These are phyloP conservation scores for Tachysurus fulvidraco DNA, from an alignment of 2,113 vertebrate genomes.

Conservation along the genomic window DNA sequence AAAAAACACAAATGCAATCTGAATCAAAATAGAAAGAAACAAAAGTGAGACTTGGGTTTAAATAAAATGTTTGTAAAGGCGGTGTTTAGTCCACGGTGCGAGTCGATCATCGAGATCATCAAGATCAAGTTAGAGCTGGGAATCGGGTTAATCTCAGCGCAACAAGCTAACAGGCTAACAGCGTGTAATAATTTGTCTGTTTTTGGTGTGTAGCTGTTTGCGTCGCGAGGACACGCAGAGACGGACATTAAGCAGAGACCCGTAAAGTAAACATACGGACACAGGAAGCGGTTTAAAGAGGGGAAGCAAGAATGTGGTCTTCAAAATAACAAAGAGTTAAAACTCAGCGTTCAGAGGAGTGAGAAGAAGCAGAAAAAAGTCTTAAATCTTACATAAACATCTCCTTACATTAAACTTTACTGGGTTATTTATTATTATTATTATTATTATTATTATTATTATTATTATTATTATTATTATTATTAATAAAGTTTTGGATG, in stretches of 20 bases:
- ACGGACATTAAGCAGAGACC: constrained; percentile 36
- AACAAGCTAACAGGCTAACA: not conserved
- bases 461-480: too few species aligned
- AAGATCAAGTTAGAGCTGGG: not conserved
- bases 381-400: not conserved
- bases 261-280: constrained; percentile 22
- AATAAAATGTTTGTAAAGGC: not conserved
- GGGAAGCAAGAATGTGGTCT: constrained; percentile 13
- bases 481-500: too few species aligned
- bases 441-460: too few species aligned
- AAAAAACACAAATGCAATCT: not conserved
- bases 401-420: not conserved
- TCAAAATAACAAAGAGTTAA: constrained; percentile 30
- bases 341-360: constrained; percentile 16
- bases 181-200: not conserved
- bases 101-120: not conserved
- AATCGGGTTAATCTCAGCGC: not conserved
- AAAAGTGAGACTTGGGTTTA: not conserved
- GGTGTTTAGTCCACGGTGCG: not conserved
- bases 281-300: constrained; percentile 16
- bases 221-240: not conserved
- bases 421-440: too few species aligned
- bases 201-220: not conserved
- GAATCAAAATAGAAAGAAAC: not conserved
- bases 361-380: not conserved